phyloP scores from a whole-genome alignment of 1,140 invertebrate species.

The Psilanteris sp. region DNA sequence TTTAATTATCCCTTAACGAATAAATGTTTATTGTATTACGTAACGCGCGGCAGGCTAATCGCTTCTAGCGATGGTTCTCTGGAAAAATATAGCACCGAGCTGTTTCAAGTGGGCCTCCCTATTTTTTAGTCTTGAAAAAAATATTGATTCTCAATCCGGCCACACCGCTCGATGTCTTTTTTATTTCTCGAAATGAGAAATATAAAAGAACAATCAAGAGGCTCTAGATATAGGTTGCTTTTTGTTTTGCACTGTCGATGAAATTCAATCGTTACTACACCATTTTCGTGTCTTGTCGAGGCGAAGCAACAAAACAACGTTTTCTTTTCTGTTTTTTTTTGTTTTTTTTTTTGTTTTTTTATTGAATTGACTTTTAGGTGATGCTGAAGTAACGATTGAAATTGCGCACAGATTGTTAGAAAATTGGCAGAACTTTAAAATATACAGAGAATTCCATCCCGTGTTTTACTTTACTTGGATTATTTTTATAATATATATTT shows the following conservation, averaged over 20 bases:
- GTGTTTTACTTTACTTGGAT: background rate
- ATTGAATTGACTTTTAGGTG: slow-evolving; percentile 13
- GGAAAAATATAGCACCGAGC: slow-evolving; percentile 51
- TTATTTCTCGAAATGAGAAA: slow-evolving; percentile 11
- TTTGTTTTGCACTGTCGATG: slow-evolving; percentile 41
- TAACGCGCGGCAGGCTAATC: slow-evolving; percentile 8
- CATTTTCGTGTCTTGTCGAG: background rate
- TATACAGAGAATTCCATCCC: slow-evolving; percentile 9
- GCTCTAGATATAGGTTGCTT: slow-evolving; percentile 2
- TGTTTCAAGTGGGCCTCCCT: slow-evolving; percentile 1
- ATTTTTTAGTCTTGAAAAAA: slow-evolving; percentile 20
- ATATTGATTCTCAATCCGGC: slow-evolving; percentile 18
- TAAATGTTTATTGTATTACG: slow-evolving; percentile 65
- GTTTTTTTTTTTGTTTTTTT: too few relatives aligned
- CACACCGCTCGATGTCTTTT: slow-evolving; percentile 1
- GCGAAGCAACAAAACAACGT: background rate
- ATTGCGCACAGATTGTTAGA: slow-evolving; percentile 8
- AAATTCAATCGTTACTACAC: slow-evolving; percentile 52
- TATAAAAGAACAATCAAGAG: slow-evolving; percentile 29
- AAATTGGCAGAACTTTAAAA: slow-evolving; percentile 28
- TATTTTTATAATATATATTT: slow-evolving; percentile 11
- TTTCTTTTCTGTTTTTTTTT: too few relatives aligned
- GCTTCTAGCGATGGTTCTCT: slow-evolving; percentile 12
- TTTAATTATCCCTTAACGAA: slow-evolving; percentile 69
- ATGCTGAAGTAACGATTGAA: slow-evolving; percentile 30